Evolutionary conservation across 2,888 invertebrate genomes (phyloP).

Genomic region (Steinernema scapterisci): DNA sequence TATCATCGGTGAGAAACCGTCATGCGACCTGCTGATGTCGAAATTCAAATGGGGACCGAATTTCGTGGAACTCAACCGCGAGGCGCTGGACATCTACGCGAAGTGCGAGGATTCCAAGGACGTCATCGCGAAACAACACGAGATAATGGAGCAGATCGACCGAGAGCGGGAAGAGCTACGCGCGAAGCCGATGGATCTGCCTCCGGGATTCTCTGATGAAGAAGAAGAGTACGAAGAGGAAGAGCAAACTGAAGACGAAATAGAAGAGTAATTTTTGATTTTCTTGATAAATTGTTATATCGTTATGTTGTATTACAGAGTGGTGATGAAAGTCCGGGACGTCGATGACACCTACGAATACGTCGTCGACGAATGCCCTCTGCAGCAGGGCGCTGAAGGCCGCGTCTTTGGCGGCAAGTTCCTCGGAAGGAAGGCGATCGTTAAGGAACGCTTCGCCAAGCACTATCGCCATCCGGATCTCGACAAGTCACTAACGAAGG

Average conservation of each 20-base stretch:
- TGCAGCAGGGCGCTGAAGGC: slow-evolving; percentile 94
- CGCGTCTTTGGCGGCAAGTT: slow-evolving; percentile 77
- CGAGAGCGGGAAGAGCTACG: slow-evolving; percentile 49
- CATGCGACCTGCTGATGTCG: slow-evolving; percentile 81
- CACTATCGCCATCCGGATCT: slow-evolving; percentile 85
- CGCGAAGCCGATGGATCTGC: slow-evolving; percentile 58
- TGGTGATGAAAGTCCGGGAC: no score
- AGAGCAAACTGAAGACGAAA: no score
- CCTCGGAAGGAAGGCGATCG: slow-evolving; percentile 76
- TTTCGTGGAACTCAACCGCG: slow-evolving; percentile 84
- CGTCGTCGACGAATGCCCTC: slow-evolving; percentile 40
- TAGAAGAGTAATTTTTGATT: neutral
- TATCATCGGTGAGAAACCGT: slow-evolving; percentile 80
- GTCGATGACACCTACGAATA: no score
- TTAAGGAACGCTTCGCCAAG: slow-evolving; percentile 84
- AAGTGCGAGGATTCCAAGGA: slow-evolving; percentile 73
- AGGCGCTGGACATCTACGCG: slow-evolving; percentile 81
- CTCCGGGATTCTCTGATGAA: slow-evolving; percentile 54
- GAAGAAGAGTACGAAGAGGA: slow-evolving; percentile 57
- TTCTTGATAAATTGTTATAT: no score
- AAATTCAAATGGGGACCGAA: slow-evolving; percentile 97
- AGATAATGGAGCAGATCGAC: slow-evolving; percentile 57
- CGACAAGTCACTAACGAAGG: slow-evolving; percentile 82
- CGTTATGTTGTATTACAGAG: no score
- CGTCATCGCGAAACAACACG: slow-evolving; percentile 52